phyloP scores from a whole-genome alignment of 2,888 invertebrate genomes.

The Bhutanitis thaidina region DNA sequence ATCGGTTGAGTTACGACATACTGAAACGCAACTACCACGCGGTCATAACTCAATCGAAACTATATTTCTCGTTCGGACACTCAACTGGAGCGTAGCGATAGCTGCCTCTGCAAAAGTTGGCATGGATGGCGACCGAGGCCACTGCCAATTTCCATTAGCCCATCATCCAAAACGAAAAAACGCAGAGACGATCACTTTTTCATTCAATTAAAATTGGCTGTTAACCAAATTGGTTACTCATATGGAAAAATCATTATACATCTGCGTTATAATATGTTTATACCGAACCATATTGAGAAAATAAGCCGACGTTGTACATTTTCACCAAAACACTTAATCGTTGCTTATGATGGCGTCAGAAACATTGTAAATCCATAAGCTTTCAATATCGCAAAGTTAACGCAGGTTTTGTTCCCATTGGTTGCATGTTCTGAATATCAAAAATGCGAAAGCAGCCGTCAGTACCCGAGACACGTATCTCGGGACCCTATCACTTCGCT shows the following conservation, averaged over 20 bases:
- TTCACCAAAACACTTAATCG: slow-evolving; percentile 25
- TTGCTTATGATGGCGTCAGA: slow-evolving; percentile 56
- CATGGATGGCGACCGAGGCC: slow-evolving; percentile 68
- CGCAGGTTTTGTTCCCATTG: slow-evolving; percentile 76
- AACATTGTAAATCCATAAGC: slow-evolving; percentile 77
- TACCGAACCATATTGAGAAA: too few relatives aligned
- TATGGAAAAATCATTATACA: slow-evolving; percentile 7
- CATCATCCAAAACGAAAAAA: slow-evolving; percentile 79
- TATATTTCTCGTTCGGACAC: slow-evolving; percentile 68
- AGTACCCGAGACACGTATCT: slow-evolving; percentile 75
- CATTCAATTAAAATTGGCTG: slow-evolving; percentile 78
- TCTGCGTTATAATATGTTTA: too few relatives aligned
- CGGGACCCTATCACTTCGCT: slow-evolving; percentile 78
- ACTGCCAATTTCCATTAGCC: slow-evolving; percentile 80
- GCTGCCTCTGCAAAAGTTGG: slow-evolving; percentile 77
- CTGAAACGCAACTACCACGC: slow-evolving; percentile 63
- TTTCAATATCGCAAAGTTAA: slow-evolving; percentile 76
- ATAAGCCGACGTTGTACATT: not conserved
- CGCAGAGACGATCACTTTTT: slow-evolving; percentile 78
- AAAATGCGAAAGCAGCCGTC: slow-evolving; percentile 75
- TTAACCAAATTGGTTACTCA: slow-evolving; percentile 43
- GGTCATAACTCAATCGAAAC: slow-evolving; percentile 75
- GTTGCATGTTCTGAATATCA: slow-evolving; percentile 77
- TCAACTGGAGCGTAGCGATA: slow-evolving; percentile 73
- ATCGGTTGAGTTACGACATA: slow-evolving; percentile 19